These are phyloP conservation scores for Drosophila prostipennis DNA, from an alignment of 2,888 invertebrate genomes.

Conservation along the genomic window DNA sequence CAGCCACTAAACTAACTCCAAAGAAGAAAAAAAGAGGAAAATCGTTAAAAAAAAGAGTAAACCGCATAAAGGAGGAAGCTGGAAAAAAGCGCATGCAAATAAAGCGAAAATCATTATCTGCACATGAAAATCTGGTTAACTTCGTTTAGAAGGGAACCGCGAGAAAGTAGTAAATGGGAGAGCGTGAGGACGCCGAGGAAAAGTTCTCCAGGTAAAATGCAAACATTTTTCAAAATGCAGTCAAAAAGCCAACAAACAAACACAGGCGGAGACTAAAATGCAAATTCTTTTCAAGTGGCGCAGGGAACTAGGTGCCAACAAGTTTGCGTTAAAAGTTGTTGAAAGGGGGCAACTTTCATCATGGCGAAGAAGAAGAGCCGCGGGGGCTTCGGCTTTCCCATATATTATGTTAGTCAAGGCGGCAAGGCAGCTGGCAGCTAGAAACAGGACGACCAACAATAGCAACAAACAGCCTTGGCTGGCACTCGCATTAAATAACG, in stretches of 20 bases:
- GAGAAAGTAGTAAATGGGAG: slow-evolving; percentile 1
- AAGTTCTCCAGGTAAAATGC: slow-evolving; percentile 49
- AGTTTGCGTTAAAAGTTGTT: slow-evolving; percentile 68
- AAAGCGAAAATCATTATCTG: slow-evolving; percentile 78
- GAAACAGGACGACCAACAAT: slow-evolving; percentile 43
- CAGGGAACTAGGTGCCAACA: slow-evolving; percentile 69
- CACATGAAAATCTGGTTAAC: slow-evolving; percentile 77
- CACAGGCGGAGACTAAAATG: slow-evolving; percentile 53
- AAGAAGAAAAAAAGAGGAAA: slow-evolving; percentile 25
- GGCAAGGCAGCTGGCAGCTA: slow-evolving; percentile 69
- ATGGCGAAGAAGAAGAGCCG: slow-evolving; percentile 6
- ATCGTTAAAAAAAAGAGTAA: slow-evolving; percentile 21
- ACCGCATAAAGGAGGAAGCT: slow-evolving; percentile 15
- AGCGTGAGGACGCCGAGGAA: not conserved
- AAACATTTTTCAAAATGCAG: slow-evolving; percentile 71
- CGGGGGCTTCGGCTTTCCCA: slow-evolving; percentile 29
- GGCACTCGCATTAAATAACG: slow-evolving; percentile 79
- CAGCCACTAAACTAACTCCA: slow-evolving; percentile 38
- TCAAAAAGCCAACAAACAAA: slow-evolving; percentile 71
- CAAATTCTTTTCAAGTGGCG: slow-evolving; percentile 66
- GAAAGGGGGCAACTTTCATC: slow-evolving; percentile 41
- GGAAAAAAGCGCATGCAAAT: slow-evolving; percentile 66
- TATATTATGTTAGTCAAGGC: slow-evolving; percentile 75
- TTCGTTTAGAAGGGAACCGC: slow-evolving; percentile 54
- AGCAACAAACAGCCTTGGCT: slow-evolving; percentile 45